Evolutionary conservation across 2,888 invertebrate genomes (phyloP), one percentile per base, ranked within the genome.

Genomic region (Anthrax anthrax): DNA sequence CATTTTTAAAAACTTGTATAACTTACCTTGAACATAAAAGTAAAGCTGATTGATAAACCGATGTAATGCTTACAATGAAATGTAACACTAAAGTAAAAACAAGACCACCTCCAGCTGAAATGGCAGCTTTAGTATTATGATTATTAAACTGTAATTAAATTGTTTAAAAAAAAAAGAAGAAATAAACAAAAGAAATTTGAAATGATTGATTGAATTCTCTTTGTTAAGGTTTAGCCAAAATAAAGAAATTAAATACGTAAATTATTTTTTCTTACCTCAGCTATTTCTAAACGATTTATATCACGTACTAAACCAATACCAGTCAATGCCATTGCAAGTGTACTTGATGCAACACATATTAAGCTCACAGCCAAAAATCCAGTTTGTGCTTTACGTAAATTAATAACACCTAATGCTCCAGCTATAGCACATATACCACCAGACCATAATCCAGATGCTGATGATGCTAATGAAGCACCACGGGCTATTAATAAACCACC

Each of bases 311-410:
- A 50, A 12, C 67, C 67, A 50, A 63, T 63, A 13, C 69, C 67
- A 23, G 65, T 64, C 49, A 68, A 60, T 19, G 68, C 69, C 53
- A 68, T 50, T 6, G 65, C 69, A 47, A 68, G 46, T 6, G 68
- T 67, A 49, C 66, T 65, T 39, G 66, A 63, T 6, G 67, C 68
- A 40, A 68, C 65, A 52, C 67, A 67, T 37, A 68, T 62, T 52
- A 68, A 55, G 54, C 64, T 68, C 14, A 65, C 54, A 12, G 67
- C 68, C 54, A 68, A 47, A 53, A 68, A 68, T 34, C 66, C 67
- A 23, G 65, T 65, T 50, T 63, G 64, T 4, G 65, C 63, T 47
- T 65, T 65, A 29, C 62, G 59, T 53, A 68, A 59, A 56, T 67
- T 66, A 43, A 68, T 65, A 49, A 67, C 65, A 42, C 69, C 67